These are phyloP conservation scores for Heliconius eleuchia DNA, from an alignment of 1,140 invertebrate genomes.

Conservation along the genomic window DNA sequence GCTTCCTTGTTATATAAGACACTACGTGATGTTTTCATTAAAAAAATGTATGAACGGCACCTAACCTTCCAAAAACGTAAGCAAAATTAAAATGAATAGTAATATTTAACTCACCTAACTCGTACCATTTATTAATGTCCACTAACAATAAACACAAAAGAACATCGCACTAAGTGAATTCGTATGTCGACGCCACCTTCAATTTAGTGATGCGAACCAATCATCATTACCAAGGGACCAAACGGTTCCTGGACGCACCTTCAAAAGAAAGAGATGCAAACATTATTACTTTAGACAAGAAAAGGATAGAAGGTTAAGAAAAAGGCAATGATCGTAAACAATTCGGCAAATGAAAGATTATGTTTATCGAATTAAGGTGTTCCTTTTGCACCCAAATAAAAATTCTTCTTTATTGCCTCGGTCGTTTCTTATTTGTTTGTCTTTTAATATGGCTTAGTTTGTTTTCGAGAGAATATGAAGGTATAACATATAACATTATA, in stretches of 20 bases:
- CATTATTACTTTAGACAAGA: conserved; percentile 34
- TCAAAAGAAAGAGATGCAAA: conserved; percentile 47
- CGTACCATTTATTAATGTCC: conserved; percentile 40
- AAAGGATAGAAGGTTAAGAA: conserved; percentile 41
- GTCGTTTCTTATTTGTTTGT: conserved; percentile 55
- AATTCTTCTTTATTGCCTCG: conserved; percentile 65
- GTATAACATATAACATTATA: neutral
- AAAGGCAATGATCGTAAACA: conserved; percentile 62
- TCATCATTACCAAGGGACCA: conserved; percentile 71
- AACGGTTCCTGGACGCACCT: conserved; percentile 58
- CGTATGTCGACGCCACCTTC: conserved; percentile 70
- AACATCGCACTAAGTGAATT: conserved; percentile 68
- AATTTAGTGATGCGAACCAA: conserved; percentile 65
- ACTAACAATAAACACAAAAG: conserved; percentile 42
- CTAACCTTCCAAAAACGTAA: neutral
- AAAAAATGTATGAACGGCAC: neutral
- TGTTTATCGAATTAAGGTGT: conserved; percentile 79
- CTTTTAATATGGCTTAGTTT: conserved; percentile 40
- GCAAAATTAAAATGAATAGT: neutral
- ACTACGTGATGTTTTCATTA: too few relatives aligned
- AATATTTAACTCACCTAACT: neutral
- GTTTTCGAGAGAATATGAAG: neutral
- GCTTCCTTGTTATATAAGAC: too few relatives aligned
- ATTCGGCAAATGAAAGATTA: conserved; percentile 78
- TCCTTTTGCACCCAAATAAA: conserved; percentile 66